Evolutionary conservation across 2,888 invertebrate species (phyloP), one percentile per base, ranked within the genome.

Genomic region (Phlogophora meticulosa): DNA sequence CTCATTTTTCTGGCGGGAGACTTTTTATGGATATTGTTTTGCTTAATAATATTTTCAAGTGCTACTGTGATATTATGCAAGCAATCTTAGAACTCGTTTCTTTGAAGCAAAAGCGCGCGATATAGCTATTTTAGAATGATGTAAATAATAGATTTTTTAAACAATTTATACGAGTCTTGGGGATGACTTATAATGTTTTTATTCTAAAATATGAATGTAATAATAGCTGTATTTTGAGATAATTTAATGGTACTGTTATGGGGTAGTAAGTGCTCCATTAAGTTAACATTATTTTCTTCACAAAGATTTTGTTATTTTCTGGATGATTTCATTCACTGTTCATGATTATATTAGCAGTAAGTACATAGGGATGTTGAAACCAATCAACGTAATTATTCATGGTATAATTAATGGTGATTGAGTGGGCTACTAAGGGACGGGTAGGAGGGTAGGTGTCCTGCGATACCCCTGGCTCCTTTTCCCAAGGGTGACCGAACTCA

Each of bases 1-100:
- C 70, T 79, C 80, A 84, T 87, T 86, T 82, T 84, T 85, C 80
- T 80, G 72, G 66, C 75, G 76, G 38, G 72, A 76, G 80, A 78
- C 63, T 83, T 83, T 79, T 81, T 77, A 83, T 81, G 76, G 72
- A 79, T 77, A 81, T 80, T 82, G 80, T 85, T 83, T 86, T 78
- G 63, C 72, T 78, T 82, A 70, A 73, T 83, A 76, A 76, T 77
- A 66, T 79, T 75, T 65, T 64, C 75, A 81, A 81, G 60, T 70
- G 67, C 67, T 64, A 55, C 61, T 72, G 57, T 69, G 58, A 53
- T 72, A 79, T 71, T 77, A 80, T 77, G 68, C 67, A 66, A 68
- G 80, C 63, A 68, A 71, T 80, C 64, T 68, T 60, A 69, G 43
- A 62, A 60, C 52, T 71, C 49, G 17, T 76, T 71, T 53, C 55